Conservation (phyloP, 2,113 vertebrate species). For the Lepidothrix coronata region DNA sequence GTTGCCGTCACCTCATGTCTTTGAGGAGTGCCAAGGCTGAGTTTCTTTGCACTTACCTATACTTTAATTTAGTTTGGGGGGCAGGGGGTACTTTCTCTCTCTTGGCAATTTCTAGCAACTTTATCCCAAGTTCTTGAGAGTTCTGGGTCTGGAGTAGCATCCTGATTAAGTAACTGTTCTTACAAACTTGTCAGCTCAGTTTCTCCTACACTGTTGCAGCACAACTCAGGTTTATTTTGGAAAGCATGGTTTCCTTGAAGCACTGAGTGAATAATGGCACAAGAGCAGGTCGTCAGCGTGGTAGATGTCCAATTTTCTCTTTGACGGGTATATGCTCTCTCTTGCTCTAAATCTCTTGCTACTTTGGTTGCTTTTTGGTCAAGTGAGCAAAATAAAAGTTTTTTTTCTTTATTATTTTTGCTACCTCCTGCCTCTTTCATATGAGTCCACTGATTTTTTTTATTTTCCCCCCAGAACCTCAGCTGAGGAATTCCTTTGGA, state of each 20-base stretch:
- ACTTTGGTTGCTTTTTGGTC: background rate
- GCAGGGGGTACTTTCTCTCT: background rate
- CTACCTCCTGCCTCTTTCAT: background rate
- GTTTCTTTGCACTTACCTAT: background rate
- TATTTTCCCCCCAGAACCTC: background rate
- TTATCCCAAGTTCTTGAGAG: background rate
- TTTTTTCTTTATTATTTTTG: background rate
- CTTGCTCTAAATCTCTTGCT: background rate
- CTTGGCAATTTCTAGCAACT: background rate
- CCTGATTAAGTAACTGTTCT: background rate
- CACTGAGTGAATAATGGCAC: background rate
- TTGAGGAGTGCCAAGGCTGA: background rate
- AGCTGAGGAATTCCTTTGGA: background rate
- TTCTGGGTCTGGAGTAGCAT: background rate
- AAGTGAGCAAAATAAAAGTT: background rate
- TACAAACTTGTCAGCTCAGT: background rate
- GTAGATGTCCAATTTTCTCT: background rate
- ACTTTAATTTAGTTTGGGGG: background rate
- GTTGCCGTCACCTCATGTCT: background rate
- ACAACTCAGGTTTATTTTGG: background rate
- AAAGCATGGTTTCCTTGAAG: background rate
- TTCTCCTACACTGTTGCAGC: background rate
- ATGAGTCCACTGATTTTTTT: background rate
- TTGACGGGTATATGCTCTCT: background rate
- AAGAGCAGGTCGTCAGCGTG: background rate